Evolutionary conservation across 2,888 invertebrate species (phyloP).

Genomic region (Criorhina ranunculi): DNA sequence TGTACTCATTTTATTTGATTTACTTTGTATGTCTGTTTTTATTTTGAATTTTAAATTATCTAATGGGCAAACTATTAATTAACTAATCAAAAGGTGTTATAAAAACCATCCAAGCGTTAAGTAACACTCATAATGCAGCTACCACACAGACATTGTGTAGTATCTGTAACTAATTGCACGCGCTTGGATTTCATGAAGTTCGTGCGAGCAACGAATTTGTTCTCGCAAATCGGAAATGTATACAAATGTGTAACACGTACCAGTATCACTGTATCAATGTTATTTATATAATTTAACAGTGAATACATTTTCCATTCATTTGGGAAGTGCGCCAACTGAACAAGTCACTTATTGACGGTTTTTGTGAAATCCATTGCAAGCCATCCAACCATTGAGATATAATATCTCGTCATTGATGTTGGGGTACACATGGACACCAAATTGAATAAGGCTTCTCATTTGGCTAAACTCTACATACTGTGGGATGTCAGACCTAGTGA

Average conservation of each 20-base stretch:
- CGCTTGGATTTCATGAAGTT: conserved; percentile 43
- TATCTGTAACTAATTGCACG: conserved; percentile 42
- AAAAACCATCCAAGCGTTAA: conserved; percentile 63
- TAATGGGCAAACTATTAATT: conserved; percentile 69
- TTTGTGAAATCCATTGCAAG: conserved; percentile 20
- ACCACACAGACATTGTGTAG: background rate
- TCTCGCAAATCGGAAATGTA: conserved; percentile 64
- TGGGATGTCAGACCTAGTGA: conserved; percentile 12
- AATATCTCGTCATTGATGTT: no score
- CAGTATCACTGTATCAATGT: conserved; percentile 5
- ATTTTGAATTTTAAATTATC: conserved; percentile 67
- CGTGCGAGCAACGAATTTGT: conserved; percentile 67
- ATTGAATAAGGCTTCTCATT: no score
- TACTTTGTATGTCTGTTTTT: conserved; percentile 46
- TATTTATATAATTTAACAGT: conserved; percentile 46
- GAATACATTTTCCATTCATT: conserved; percentile 44
- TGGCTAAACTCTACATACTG: no score
- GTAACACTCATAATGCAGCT: background rate
- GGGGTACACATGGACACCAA: no score
- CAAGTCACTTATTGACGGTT: conserved; percentile 24
- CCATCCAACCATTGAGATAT: no score
- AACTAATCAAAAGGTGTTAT: conserved; percentile 64
- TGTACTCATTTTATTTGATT: conserved; percentile 33
- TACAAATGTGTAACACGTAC: conserved; percentile 27
- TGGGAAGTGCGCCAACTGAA: conserved; percentile 19